Base-by-base conservation (phyloP, 2,797 vertebrate species). In the Sebastes hubbsi region DNA sequence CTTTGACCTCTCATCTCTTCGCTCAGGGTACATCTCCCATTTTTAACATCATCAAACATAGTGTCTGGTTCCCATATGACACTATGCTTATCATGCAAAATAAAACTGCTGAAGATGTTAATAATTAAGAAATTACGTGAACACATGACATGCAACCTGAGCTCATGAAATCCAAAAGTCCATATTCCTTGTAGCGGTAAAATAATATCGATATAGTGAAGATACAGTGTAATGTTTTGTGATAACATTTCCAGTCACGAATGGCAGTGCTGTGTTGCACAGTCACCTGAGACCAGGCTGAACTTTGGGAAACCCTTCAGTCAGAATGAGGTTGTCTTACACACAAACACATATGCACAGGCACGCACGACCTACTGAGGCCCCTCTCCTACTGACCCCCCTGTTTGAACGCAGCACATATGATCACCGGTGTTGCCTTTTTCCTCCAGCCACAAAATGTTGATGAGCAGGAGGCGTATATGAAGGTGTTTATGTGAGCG, bases 281-380 rank as follows among this genome's bases (percentile, higher is more conserved):
- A 60, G 88, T 38, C 72, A 90, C 84, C 59, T 73, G 85, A 88
- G 61, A 85, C 80, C 25, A 32, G 2, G 38, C 79, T 86, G 90
- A 89, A 71, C 70, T 64, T 27, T 18, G 56, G 81, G 83, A 91
- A 89, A 87, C 60, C 78, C 82, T 75, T 78, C 55, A 61, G 80
- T 80, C 74, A 80, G 65, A 84, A 46, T 58, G 36, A 81, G 87
- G 83, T 87, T 42, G 1, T 46, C 60, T 92, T 83, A 55, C 87
- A 80, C 91, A 92, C 60, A 71, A 32, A 81, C 83, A 64, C 77
- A 65, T 61, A 71, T 11, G 25, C 68, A 29, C 58, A 46, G 4
- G n/a, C 38, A 52, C 2, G 3, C 75, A 67, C 22, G 18, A 30
- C 38, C 58, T 38, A 16, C 29, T 13, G 27, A 62, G 75, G 72